These are phyloP conservation scores for Bubalus kerabau DNA, from an alignment of 2,113 vertebrate genomes.

Conservation along the genomic window DNA sequence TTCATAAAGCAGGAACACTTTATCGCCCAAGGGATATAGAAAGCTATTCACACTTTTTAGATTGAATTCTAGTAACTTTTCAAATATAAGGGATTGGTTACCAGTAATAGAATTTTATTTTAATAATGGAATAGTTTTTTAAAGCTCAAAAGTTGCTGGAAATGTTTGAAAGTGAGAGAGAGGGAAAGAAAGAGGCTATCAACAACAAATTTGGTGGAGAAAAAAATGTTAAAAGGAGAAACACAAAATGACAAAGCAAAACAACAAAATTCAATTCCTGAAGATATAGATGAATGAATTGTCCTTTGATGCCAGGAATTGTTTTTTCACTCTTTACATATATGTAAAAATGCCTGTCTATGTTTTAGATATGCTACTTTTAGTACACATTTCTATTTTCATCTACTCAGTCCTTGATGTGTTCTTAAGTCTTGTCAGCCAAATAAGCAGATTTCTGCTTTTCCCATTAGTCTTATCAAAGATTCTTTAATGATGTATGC, in stretches of 20 bases:
- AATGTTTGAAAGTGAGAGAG: not conserved
- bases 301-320: not conserved
- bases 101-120: not conserved
- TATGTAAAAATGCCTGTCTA: not conserved
- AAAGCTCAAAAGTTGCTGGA: not conserved
- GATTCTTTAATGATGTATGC: not conserved
- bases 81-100: not conserved
- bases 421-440: not conserved
- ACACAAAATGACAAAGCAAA: not conserved
- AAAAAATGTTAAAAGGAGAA: not conserved
- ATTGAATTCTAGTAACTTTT: not conserved
- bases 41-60: not conserved
- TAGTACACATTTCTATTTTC: not conserved
- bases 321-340: not conserved
- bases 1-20: not conserved
- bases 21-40: not conserved
- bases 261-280: not conserved
- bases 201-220: not conserved
- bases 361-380: not conserved
- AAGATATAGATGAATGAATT: not conserved
- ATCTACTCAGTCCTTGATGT: not conserved
- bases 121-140: not conserved
- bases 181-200: not conserved
- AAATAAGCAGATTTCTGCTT: not conserved
- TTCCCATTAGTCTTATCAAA: conserved; percentile 7